phyloP scores from a whole-genome alignment of 2,888 invertebrate genomes.

The Poecilobothrus nobilitatus region DNA sequence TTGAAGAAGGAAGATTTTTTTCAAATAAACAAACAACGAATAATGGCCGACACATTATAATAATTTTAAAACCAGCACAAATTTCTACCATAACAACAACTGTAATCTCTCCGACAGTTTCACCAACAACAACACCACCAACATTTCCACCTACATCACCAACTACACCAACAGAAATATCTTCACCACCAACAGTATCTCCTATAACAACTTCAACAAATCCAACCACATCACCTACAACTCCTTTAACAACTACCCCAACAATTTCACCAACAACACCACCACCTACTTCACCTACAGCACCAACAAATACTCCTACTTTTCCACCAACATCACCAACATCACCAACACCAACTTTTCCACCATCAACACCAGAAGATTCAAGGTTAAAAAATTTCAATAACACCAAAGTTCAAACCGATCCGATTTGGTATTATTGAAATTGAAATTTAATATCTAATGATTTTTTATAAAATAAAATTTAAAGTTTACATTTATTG shows the following conservation, averaged over 20 bases:
- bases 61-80: too few relatives aligned
- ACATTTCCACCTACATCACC: not conserved
- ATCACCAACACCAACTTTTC: not conserved
- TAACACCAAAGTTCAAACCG: too few relatives aligned
- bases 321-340: too few relatives aligned
- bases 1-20: too few relatives aligned
- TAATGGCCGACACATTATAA: too few relatives aligned
- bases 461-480: too few relatives aligned
- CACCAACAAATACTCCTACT: too few relatives aligned
- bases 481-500: too few relatives aligned
- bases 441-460: too few relatives aligned
- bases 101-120: not conserved
- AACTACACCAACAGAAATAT: not conserved
- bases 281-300: too few relatives aligned
- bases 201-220: not conserved
- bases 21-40: too few relatives aligned
- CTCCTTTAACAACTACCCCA: not conserved
- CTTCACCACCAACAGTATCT: not conserved
- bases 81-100: not conserved
- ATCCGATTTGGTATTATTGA: too few relatives aligned
- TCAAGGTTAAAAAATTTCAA: not conserved
- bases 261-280: not conserved
- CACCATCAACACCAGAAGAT: not conserved
- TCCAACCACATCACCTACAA: not conserved
- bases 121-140: not conserved